Evolutionary conservation across 1,140 invertebrate species (phyloP).

Genomic region (Drosophila tani): DNA sequence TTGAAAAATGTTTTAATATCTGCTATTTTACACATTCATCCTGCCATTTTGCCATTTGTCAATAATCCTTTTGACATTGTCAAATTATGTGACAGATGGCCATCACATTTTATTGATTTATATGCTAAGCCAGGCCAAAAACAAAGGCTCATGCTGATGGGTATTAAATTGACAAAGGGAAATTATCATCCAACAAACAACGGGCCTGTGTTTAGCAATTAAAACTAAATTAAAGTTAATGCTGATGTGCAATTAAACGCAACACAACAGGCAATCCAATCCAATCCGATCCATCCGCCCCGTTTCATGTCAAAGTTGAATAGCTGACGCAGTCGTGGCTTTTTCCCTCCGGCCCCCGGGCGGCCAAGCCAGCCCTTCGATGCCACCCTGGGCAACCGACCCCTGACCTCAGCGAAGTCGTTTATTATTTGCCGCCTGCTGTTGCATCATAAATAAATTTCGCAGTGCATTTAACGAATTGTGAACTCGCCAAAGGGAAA

Average conservation of each 20-base stretch:
- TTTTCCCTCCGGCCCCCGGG: background rate
- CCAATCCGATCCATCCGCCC: background rate
- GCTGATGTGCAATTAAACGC: constrained; percentile 77
- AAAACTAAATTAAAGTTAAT: constrained; percentile 75
- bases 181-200: constrained; percentile 28
- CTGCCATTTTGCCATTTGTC: background rate
- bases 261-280: background rate
- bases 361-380: background rate
- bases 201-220: constrained; percentile 69
- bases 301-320: constrained; percentile 39
- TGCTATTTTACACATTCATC: background rate
- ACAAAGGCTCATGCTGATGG: constrained; percentile 10
- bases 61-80: background rate
- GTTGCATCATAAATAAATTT: constrained; percentile 79
- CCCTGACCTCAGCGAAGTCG: constrained; percentile 51
- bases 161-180: constrained; percentile 30
- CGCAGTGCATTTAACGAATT: constrained; percentile 81
- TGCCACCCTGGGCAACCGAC: constrained; percentile 1
- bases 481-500: constrained; percentile 48
- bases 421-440: constrained; percentile 74
- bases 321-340: constrained; percentile 46
- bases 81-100: constrained; percentile 30
- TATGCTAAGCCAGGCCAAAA: background rate
- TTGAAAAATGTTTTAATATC: background rate
- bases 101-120: constrained; percentile 35